A percentile compares a stretch with the other conserved stretches of the same genome.
Conservation (phyloP, 2,888 invertebrate genomes). For the Ophioninae sp. region DNA sequence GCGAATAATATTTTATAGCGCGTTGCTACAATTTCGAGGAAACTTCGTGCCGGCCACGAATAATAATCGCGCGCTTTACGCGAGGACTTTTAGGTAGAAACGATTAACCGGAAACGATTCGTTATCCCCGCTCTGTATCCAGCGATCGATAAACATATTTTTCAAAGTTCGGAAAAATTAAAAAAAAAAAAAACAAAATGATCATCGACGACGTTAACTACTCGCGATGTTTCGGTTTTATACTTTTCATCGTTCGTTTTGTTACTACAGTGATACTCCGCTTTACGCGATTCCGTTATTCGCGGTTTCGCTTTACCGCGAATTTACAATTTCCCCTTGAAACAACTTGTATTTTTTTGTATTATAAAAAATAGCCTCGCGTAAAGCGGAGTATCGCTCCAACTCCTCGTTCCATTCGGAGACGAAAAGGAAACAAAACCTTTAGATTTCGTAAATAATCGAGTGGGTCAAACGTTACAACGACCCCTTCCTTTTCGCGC, state of each 20-base stretch:
- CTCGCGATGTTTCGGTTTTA: not conserved
- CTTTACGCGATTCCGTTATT: no score
- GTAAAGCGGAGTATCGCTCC: no score
- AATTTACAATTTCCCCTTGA: no score
- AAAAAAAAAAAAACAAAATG: not conserved
- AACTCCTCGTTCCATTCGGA: not conserved
- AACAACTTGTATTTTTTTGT: no score
- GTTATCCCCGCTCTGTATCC: not conserved
- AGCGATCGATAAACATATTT: not conserved
- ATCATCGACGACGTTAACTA: no score
- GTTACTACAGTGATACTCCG: no score
- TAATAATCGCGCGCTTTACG: slow-evolving; percentile 47
- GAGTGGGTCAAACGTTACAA: not conserved
- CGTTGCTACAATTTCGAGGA: slow-evolving; percentile 3
- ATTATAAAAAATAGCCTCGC: no score
- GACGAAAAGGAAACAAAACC: not conserved
- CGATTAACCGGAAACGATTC: not conserved
- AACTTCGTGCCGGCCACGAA: slow-evolving; percentile 34
- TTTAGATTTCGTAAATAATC: not conserved
- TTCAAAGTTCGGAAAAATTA: not conserved
- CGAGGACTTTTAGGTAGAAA: slow-evolving; percentile 35
- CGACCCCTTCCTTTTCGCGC: not conserved
- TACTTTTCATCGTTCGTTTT: not conserved
- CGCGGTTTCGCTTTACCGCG: no score
- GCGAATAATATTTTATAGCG: slow-evolving; percentile 10